Conservation (phyloP, 2,888 invertebrate genomes). For the Crepidodera aurea region DNA sequence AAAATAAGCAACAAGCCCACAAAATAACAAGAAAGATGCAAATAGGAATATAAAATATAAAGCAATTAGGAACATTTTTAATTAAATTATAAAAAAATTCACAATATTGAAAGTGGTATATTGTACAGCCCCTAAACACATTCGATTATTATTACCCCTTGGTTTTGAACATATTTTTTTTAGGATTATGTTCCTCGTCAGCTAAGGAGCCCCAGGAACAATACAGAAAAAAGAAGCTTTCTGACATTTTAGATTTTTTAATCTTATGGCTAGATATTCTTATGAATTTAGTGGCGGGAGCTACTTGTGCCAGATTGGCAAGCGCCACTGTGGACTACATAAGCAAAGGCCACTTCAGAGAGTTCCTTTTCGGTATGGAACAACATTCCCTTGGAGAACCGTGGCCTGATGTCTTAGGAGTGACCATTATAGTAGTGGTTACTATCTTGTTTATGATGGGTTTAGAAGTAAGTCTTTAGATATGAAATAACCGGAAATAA, state of each 20-base stretch:
- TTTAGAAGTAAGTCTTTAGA: slow-evolving; percentile 63
- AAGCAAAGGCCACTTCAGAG: slow-evolving; percentile 67
- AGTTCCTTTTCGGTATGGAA: slow-evolving; percentile 69
- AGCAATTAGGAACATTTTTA: too few species aligned
- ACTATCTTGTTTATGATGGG: slow-evolving; percentile 72
- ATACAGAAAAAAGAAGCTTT: slow-evolving; percentile 60
- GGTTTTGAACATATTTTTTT: too few species aligned
- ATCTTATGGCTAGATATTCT: slow-evolving; percentile 69
- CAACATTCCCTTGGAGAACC: slow-evolving; percentile 68
- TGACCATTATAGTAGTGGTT: slow-evolving; percentile 68
- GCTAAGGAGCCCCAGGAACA: slow-evolving; percentile 42
- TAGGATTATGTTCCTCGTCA: slow-evolving; percentile 52
- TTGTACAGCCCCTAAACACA: too few species aligned
- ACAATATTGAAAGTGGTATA: too few species aligned
- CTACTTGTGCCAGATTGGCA: slow-evolving; percentile 69
- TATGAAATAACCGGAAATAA: not conserved
- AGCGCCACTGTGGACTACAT: slow-evolving; percentile 72
- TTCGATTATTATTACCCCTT: too few species aligned
- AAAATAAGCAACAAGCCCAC: too few species aligned
- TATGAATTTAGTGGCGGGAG: slow-evolving; percentile 68
- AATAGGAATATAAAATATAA: too few species aligned
- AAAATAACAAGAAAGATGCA: too few species aligned
- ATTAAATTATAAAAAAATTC: too few species aligned
- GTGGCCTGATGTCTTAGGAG: slow-evolving; percentile 71
- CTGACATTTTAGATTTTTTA: slow-evolving; percentile 67